Base-by-base conservation (phyloP, 2,113 vertebrate species). In the Nothoprocta perdicaria region DNA sequence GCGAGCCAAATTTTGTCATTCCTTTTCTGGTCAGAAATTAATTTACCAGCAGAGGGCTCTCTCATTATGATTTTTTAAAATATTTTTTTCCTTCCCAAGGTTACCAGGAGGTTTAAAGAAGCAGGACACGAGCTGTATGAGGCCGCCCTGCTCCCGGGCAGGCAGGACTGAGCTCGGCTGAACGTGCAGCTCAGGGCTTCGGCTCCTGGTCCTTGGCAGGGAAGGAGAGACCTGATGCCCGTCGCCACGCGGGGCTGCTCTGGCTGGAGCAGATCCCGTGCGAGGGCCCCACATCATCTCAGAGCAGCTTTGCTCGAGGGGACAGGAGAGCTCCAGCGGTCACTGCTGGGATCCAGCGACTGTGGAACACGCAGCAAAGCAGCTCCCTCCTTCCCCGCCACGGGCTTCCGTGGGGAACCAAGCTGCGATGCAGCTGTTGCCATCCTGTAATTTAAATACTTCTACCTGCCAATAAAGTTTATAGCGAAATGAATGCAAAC, bases 41-140 rank as follows among this genome's bases (percentile, higher is more conserved):
- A 45, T 67, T 90, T 48, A 45, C 91, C 89, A 96, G 88, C 61
- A 97, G 94, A 93, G 94, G 90, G 75, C 77, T 66, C 88, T 83
- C 81, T 96, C 52, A 81, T 83, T 73, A 89, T 55, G 68, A 23
- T 18, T 10, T 48, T 48, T 45, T 38, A 38, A 10, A 7, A 2
- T 41, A 27, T 78, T 77, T 66, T 53, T 13, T 2, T 1, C 31
- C 58, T 45, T 69, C 18, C 10, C 40, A 55, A 4, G 38, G 29
- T 80, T 84, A 66, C 40, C 5, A 27, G 0, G 1, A 62, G 2
- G 2, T 77, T 62, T 60, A 24, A 57, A 79, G 48, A 53, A 22
- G 41, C 40, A 19, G 8, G 6, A 13, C 29, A 55, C 41, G 74
- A 45, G 53, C 29, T 8, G 8, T 41, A 24, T 33, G 66, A 86